Percentiles rank a stretch among this genome's conserved stretches.
phyloP scores from a whole-genome alignment of 1,140 invertebrate genomes.

The Patella vulgata region DNA sequence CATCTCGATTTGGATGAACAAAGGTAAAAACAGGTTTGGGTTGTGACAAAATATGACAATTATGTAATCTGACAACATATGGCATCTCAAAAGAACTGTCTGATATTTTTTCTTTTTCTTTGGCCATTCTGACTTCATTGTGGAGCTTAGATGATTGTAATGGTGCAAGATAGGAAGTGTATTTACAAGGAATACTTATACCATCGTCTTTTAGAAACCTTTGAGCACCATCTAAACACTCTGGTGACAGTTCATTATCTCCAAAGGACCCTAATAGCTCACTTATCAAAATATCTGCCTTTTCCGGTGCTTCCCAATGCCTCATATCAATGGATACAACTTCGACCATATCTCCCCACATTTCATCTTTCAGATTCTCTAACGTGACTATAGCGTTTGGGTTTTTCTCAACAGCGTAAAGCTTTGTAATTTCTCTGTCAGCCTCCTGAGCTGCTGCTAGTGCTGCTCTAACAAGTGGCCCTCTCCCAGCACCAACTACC shows the following conservation, averaged over 20 bases:
- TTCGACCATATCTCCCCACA: conserved; percentile 78
- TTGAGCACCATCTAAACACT: conserved; percentile 96
- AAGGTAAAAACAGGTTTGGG: conserved; percentile 88
- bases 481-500: conserved; percentile 82
- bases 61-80: conserved; percentile 93
- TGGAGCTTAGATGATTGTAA: conserved; percentile 82
- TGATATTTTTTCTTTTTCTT: conserved; percentile 73
- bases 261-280: conserved; percentile 98
- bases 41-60: conserved; percentile 83
- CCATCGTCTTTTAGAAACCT: conserved; percentile 88
- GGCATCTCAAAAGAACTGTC: conserved; percentile 82
- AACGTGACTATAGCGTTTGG: conserved; percentile 94
- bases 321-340: conserved; percentile 85
- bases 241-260: conserved; percentile 98
- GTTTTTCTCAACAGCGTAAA: conserved; percentile 98
- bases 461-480: conserved; percentile 88
- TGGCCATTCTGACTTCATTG: conserved; percentile 74
- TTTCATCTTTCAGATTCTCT: conserved; percentile 79
- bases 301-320: conserved; percentile 75
- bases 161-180: conserved; percentile 91
- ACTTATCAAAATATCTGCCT: conserved; percentile 94
- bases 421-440: conserved; percentile 73
- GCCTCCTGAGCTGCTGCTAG: conserved; percentile 82
- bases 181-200: conserved; percentile 90
- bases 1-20: conserved; percentile 81